Conservation (phyloP, 2,888 invertebrate species). For the Dolichopus griseipennis region DNA sequence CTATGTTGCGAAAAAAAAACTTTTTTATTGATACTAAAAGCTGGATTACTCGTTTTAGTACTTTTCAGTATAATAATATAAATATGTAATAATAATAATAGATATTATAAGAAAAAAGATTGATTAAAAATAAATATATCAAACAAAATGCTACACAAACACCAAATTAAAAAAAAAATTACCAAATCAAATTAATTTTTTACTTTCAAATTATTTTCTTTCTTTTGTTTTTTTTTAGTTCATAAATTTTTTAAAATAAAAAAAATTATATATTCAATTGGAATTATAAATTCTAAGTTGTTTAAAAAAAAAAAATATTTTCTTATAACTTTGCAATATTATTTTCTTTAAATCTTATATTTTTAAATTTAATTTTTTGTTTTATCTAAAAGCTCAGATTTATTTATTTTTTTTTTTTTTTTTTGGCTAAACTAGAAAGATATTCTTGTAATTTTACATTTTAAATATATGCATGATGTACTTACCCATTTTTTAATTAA, state of each 20-base stretch:
- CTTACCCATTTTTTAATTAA: too few species aligned
- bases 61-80: neutral
- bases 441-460: neutral
- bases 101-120: neutral
- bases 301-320: neutral
- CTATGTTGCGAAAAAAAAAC: too few species aligned
- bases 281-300: conserved; percentile 19
- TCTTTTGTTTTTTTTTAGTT: conserved; percentile 29
- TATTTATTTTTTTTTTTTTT: neutral
- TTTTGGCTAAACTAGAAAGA: neutral
- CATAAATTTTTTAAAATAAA: conserved; percentile 22
- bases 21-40: too few species aligned
- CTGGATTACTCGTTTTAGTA: too few species aligned
- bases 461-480: neutral
- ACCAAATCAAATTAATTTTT: conserved; percentile 25
- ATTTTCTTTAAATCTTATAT: conserved; percentile 3
- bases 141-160: conserved; percentile 36
- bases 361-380: neutral
- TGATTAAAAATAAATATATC: conserved; percentile 20
- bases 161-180: conserved; percentile 27
- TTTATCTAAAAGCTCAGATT: neutral
- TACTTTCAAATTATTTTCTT: conserved; percentile 28
- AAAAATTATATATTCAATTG: conserved; percentile 22
- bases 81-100: neutral
- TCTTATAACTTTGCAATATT: conserved; percentile 7